Conservation (phyloP, 2,888 invertebrate genomes). For the Dioctria linearis region DNA sequence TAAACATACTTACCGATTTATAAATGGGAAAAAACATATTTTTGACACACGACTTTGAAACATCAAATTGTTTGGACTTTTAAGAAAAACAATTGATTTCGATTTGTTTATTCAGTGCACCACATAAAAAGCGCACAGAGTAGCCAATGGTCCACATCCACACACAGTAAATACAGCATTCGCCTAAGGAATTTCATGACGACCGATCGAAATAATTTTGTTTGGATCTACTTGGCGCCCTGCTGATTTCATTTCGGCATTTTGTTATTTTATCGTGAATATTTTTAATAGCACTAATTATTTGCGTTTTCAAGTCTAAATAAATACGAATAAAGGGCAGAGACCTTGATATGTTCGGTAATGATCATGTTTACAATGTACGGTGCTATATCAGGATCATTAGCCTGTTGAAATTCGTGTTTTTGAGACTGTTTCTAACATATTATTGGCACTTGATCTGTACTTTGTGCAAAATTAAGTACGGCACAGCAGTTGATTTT, state of each 20-base stretch:
- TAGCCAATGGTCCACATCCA: conserved; percentile 37
- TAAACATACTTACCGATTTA: conserved; percentile 21
- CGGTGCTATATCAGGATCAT: conserved; percentile 17
- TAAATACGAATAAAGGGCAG: conserved; percentile 44
- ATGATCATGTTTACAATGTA: conserved; percentile 8
- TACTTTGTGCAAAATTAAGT: conserved; percentile 15
- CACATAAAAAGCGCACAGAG: conserved; percentile 17
- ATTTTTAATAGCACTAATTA: conserved; percentile 41
- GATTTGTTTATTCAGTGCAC: conserved; percentile 41
- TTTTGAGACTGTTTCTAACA: background rate
- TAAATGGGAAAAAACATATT: conserved; percentile 40
- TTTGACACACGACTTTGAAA: conserved; percentile 48
- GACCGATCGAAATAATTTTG: conserved; percentile 47
- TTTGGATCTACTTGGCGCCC: conserved; percentile 68
- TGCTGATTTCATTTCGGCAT: conserved; percentile 67
- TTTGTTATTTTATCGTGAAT: conserved; percentile 52
- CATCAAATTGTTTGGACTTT: conserved; percentile 47
- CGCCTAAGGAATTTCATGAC: conserved; percentile 18
- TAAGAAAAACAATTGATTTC: conserved; percentile 44
- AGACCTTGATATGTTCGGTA: conserved; percentile 29
- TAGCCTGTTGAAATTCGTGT: conserved; percentile 24
- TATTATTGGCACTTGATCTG: conserved; percentile 30
- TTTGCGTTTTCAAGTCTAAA: conserved; percentile 33
- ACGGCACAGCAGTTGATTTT: background rate
- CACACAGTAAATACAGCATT: background rate